These are phyloP conservation scores for Anolis sagrei DNA, from an alignment of 2,113 vertebrate genomes.

Conservation along the genomic window DNA sequence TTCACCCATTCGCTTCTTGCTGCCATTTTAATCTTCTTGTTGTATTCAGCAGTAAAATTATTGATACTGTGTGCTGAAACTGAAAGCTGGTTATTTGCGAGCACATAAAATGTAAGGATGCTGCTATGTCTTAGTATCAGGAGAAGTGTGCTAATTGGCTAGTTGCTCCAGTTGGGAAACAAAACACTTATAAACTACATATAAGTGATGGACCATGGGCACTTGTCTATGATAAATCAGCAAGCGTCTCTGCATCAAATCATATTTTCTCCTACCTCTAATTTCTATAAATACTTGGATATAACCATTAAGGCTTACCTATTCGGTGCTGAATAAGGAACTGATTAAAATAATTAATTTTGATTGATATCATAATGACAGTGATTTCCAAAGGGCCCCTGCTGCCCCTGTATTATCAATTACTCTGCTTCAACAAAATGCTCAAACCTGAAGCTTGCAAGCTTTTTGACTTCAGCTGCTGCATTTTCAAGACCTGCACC, in stretches of 20 bases:
- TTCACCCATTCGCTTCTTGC: neutral
- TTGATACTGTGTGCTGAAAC: neutral
- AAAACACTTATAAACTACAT: neutral
- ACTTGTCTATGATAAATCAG: neutral
- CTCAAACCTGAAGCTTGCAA: conserved; percentile 51
- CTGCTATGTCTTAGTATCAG: neutral
- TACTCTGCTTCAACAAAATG: conserved; percentile 49
- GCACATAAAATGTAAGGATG: neutral
- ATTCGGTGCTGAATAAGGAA: conserved; percentile 19
- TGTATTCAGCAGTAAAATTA: neutral
- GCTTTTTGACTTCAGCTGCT: conserved; percentile 56
- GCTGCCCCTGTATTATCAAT: conserved; percentile 48
- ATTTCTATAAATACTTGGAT: conserved; percentile 32
- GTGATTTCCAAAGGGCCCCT: conserved; percentile 37
- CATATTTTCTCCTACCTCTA: conserved; percentile 23
- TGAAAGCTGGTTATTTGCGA: neutral
- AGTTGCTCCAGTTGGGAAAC: too few species aligned
- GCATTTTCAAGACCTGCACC: conserved; percentile 68
- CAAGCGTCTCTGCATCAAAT: neutral
- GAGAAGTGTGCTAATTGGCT: neutral
- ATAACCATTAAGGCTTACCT: conserved; percentile 22
- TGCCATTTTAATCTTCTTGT: neutral
- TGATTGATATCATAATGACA: conserved; percentile 22
- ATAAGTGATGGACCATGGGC: neutral
- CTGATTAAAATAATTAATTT: neutral